Evolutionary conservation across 2,113 vertebrate genomes (phyloP).

Genomic region (human (Homo sapiens)): GRCh38 chr4:101963001-101963500

Average conservation of each 20-base stretch:
- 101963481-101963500: background rate
- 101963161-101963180: background rate
- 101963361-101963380: background rate
- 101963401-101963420: background rate
- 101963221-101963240: background rate
- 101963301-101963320: background rate
- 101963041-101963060: background rate
- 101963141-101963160: background rate
- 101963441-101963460: background rate
- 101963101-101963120: background rate
- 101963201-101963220: background rate
- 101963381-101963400: background rate
- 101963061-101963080: background rate
- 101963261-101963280: background rate
- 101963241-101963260: background rate
- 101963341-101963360: background rate
- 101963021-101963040: background rate
- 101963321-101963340: background rate
- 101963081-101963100: background rate
- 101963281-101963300: background rate
- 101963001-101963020: background rate
- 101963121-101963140: background rate
- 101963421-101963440: background rate
- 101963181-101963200: background rate
- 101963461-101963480: background rate